These are phyloP conservation scores for Aegotheles bennettii DNA, from an alignment of 2,113 vertebrate genomes.

Conservation along the genomic window DNA sequence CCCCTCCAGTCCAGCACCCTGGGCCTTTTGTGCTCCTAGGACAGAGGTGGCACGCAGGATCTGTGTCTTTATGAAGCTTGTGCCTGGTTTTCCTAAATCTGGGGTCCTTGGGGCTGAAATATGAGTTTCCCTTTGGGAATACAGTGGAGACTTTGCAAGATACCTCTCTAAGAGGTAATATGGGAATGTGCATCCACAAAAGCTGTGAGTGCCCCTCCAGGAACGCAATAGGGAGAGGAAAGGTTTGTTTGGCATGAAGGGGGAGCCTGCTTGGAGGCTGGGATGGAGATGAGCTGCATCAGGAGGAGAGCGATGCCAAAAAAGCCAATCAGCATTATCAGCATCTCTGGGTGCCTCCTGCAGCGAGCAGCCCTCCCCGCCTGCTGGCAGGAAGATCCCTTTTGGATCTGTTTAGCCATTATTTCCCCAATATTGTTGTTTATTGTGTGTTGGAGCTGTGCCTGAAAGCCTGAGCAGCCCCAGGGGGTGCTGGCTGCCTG, in stretches of 20 bases:
- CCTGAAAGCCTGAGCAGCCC: neutral
- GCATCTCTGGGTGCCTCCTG: neutral
- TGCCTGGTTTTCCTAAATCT: neutral
- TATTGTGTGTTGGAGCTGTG: neutral
- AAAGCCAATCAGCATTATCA: neutral
- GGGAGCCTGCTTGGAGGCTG: neutral
- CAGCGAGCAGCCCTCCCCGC: neutral
- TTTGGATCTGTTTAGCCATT: constrained; percentile 4
- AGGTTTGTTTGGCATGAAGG: neutral
- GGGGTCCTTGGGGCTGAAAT: neutral
- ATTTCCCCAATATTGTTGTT: constrained; percentile 38
- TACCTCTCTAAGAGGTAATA: neutral
- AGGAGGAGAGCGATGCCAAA: neutral
- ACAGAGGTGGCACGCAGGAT: neutral
- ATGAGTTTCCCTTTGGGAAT: neutral
- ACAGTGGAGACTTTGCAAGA: accelerated
- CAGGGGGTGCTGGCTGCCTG: neutral
- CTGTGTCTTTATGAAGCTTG: neutral
- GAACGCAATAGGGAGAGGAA: neutral
- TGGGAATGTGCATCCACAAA: neutral
- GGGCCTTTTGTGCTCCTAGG: neutral
- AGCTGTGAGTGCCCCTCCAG: neutral
- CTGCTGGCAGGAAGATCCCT: constrained; percentile 3
- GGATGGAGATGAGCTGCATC: neutral
- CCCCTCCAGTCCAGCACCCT: neutral